Conservation (phyloP, 2,888 invertebrate species). For the Andrena haemorrhoa region DNA sequence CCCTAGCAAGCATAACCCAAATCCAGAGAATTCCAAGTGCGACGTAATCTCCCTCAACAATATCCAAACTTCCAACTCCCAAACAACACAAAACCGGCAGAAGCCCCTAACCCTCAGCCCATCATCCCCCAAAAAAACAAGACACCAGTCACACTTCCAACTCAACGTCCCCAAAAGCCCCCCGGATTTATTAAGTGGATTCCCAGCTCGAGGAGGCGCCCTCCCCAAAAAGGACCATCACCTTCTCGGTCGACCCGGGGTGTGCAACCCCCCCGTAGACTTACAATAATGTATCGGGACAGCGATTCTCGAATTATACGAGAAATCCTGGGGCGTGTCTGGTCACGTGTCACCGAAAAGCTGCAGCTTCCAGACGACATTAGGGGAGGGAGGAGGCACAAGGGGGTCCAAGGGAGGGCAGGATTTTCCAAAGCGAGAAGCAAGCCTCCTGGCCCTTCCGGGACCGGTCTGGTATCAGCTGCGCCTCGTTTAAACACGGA, state of each 20-base stretch:
- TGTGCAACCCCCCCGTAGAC: constrained; percentile 11
- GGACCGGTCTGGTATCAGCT: constrained; percentile 72
- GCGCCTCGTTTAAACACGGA: constrained; percentile 77
- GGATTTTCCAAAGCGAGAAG: constrained; percentile 59
- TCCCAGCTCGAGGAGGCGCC: constrained; percentile 21
- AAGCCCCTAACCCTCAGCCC: too few species aligned
- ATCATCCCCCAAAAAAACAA: background rate
- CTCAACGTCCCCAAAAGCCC: constrained; percentile 11
- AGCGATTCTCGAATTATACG: constrained; percentile 53
- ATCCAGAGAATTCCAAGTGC: too few species aligned
- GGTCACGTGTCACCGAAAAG: constrained; percentile 68
- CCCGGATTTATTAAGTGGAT: constrained; percentile 49
- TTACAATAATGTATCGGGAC: constrained; percentile 32
- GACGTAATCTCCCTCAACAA: too few species aligned
- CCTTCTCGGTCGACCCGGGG: background rate
- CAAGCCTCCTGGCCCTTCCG: constrained; percentile 47
- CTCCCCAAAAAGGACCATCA: background rate
- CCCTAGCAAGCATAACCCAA: too few species aligned
- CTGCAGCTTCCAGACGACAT: constrained; percentile 50
- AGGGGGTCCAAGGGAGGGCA: constrained; percentile 21
- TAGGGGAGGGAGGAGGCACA: constrained; percentile 18
- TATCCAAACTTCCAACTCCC: too few species aligned
- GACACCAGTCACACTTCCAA: background rate
- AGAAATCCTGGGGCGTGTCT: constrained; percentile 60
- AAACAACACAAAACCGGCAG: too few species aligned